Conservation (phyloP, 2,888 invertebrate species). For the Cataglyphis rosenhaueri region DNA sequence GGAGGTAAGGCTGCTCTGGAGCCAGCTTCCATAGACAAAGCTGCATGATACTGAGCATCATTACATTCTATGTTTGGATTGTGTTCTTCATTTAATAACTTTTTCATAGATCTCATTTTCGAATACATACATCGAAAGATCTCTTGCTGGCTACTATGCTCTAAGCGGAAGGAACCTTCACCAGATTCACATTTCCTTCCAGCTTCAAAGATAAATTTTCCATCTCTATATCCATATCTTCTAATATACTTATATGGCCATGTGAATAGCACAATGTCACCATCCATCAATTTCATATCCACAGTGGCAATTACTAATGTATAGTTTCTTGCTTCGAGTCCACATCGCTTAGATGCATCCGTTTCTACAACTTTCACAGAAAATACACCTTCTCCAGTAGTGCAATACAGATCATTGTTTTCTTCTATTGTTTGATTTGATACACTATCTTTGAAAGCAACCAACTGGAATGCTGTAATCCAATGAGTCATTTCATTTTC, state of each 20-base stretch:
- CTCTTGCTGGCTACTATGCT: constrained; percentile 93
- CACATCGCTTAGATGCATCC: constrained; percentile 92
- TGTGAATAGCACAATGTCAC: constrained; percentile 89
- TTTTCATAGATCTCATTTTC: constrained; percentile 95
- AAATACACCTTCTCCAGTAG: constrained; percentile 93
- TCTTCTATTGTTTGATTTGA: constrained; percentile 90
- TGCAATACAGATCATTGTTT: constrained; percentile 95
- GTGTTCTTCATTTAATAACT: constrained; percentile 91
- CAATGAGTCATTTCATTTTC: constrained; percentile 92
- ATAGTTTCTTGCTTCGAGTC: constrained; percentile 90
- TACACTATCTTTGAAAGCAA: constrained; percentile 91
- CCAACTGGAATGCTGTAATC: constrained; percentile 92
- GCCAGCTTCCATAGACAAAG: constrained; percentile 92
- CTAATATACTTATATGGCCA: constrained; percentile 95
- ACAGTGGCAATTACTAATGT: constrained; percentile 91
- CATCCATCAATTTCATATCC: constrained; percentile 91
- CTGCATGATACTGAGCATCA: constrained; percentile 91
- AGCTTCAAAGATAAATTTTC: constrained; percentile 95
- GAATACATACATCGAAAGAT: constrained; percentile 93
- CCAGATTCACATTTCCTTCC: constrained; percentile 95
- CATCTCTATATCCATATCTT: constrained; percentile 94
- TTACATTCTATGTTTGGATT: constrained; percentile 88
- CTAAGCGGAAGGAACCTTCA: constrained; percentile 93
- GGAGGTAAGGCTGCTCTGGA: constrained; percentile 93
- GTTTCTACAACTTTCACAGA: constrained; percentile 92